These are phyloP conservation scores for Melitaea cinxia DNA, from an alignment of 1,140 invertebrate genomes.

Conservation along the genomic window DNA sequence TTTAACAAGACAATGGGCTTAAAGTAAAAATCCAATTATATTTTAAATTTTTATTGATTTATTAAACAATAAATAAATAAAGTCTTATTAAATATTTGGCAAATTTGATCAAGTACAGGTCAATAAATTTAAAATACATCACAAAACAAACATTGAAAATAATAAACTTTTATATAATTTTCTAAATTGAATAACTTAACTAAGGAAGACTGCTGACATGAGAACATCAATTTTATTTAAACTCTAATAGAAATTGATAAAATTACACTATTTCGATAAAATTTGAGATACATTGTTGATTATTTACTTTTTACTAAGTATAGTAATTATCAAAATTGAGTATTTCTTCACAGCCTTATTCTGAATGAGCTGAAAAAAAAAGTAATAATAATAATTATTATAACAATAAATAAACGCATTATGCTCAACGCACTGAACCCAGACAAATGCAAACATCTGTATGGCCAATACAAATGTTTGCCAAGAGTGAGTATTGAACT, in stretches of 20 bases:
- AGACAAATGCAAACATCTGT: too few species aligned
- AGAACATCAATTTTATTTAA: slow-evolving; percentile 12
- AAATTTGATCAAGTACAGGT: slow-evolving; percentile 26
- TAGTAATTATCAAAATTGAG: slow-evolving; percentile 26
- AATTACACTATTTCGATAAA: not conserved
- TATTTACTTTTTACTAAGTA: slow-evolving; percentile 14
- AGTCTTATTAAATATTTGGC: slow-evolving; percentile 35
- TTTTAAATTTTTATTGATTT: slow-evolving; percentile 14
- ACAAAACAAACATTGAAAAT: slow-evolving; percentile 31
- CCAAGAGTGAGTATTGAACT: too few species aligned
- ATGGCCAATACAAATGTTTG: too few species aligned
- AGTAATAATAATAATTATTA: slow-evolving; percentile 26
- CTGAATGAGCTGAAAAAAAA: slow-evolving; percentile 83
- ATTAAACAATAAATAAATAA: slow-evolving; percentile 17
- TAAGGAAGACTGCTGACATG: slow-evolving; percentile 29
- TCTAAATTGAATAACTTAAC: slow-evolving; percentile 32
- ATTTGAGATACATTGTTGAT: slow-evolving; percentile 10
- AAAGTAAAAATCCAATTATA: not conserved
- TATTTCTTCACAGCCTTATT: slow-evolving; percentile 82
- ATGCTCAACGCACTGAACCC: too few species aligned
- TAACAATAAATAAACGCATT: too few species aligned
- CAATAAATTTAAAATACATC: slow-evolving; percentile 30
- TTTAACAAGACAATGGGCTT: too few species aligned
- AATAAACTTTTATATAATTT: slow-evolving; percentile 31
- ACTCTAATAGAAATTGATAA: not conserved